Conservation (phyloP, 1,140 invertebrate genomes). For the Temnothorax longispinosus region DNA sequence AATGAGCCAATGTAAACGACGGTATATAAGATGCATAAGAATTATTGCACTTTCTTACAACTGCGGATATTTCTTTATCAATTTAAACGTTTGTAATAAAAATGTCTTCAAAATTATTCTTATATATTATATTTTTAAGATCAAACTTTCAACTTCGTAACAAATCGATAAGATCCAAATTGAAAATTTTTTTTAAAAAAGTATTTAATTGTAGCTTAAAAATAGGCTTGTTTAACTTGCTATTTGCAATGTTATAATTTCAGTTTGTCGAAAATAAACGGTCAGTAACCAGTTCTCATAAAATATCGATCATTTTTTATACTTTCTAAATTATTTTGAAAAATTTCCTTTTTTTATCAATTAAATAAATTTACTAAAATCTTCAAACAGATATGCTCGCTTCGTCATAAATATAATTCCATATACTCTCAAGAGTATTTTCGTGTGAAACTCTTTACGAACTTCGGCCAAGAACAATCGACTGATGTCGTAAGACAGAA, state of each 20-base stretch:
- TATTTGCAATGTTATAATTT: not conserved
- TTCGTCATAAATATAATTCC: not conserved
- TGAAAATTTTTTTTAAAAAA: not conserved
- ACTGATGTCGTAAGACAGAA: conserved; percentile 23
- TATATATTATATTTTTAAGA: not conserved
- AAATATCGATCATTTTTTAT: not conserved
- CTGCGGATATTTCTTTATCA: not conserved
- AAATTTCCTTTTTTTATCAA: not conserved
- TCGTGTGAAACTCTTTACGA: not conserved
- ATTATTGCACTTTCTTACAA: not conserved
- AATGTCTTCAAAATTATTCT: not conserved
- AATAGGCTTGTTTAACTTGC: not conserved
- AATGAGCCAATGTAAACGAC: not conserved
- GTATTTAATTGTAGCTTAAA: not conserved
- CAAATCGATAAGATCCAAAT: not conserved
- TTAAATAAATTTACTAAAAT: not conserved
- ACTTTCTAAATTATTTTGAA: not conserved
- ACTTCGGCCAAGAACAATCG: conserved; percentile 35
- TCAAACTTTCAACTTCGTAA: not conserved
- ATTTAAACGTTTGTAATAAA: not conserved
- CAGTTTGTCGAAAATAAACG: not conserved
- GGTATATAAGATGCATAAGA: not conserved
- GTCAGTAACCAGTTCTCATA: not conserved
- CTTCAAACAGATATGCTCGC: not conserved
- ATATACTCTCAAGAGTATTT: not conserved